Base-by-base conservation (phyloP, 1,140 invertebrate species). In the Dendroctonus valens region DNA sequence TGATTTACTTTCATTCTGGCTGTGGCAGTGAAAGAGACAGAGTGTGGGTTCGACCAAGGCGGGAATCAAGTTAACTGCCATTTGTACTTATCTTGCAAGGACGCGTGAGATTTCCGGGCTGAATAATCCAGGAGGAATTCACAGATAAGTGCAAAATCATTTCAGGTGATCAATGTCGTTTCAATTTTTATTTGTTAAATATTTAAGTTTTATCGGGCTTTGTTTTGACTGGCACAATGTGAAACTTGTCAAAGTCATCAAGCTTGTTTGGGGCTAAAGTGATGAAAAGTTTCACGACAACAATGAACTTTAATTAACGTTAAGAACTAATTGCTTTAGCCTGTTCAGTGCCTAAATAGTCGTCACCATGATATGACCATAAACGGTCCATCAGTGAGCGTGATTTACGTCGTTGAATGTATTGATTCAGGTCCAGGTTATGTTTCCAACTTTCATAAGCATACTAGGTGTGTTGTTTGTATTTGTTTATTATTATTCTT, bases 371-470 rank as follows among this genome's bases (percentile, higher is more conserved):
- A 39, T 62, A 38, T 59, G 46, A 51, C 38, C 46, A 49, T 39
- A 52, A 15, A n/a, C 50, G 59, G 46, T 44, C 44, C 51, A 15
- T 53, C 49, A 38, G 51, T 55, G 50, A 58, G 63, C 41, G 61
- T 54, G 60, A 66, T 73, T 70, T 70, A 67, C 55, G 61, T 65
- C 63, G 40, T 71, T 66, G 68, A 65, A 72, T 68, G 69, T 77
- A 76, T 76, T 76, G 77, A 77, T 77, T 73, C 73, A 72, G 70
- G 68, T 75, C 72, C 81, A 84, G 86, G 86, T 87, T 88, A 88
- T 87, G 85, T 87, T 87, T 87, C 85, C 82, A 81, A 85, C 84
- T 83, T 86, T 85, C 81, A 86, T 86, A 79, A 83, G 83, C 75
- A 87, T 86, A 78, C 81, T 87, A 86, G 84, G 85, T 87, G 79